phyloP scores from a whole-genome alignment of 2,113 vertebrate species.

The Nycticryphes semicollaris region DNA sequence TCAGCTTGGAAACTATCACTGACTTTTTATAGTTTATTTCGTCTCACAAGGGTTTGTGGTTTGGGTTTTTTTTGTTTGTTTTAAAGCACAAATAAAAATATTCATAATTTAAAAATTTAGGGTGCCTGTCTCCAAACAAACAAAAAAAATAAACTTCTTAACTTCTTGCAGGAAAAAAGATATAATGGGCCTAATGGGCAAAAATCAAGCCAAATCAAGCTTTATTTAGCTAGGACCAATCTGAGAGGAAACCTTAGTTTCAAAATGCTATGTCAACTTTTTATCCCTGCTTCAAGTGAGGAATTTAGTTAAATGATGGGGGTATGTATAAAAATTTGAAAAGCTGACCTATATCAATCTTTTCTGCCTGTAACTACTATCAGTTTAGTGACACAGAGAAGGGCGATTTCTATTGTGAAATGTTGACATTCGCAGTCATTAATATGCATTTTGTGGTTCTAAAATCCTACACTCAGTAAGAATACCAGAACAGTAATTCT shows the following conservation, averaged over 20 bases:
- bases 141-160: not conserved
- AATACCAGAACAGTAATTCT: not conserved
- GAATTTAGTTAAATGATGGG: not conserved
- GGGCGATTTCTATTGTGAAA: not conserved
- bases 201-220: not conserved
- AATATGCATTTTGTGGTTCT: not conserved
- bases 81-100: not conserved
- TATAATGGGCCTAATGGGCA: not conserved
- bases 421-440: not conserved
- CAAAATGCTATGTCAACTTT: not conserved
- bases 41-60: not conserved
- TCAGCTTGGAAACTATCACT: not conserved
- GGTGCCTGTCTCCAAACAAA: fast-evolving
- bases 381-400: not conserved
- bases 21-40: not conserved
- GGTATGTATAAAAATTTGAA: not conserved
- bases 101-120: not conserved
- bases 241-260: not conserved
- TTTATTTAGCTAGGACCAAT: not conserved
- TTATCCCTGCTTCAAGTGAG: not conserved
- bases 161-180: not conserved
- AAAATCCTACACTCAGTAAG: not conserved
- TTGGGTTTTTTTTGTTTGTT: not conserved
- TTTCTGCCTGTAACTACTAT: not conserved
- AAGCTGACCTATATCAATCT: not conserved